Evolutionary conservation across 2,797 vertebrate species (phyloP), one percentile per base, ranked within the genome.

Genomic region (Silurus aristotelis): DNA sequence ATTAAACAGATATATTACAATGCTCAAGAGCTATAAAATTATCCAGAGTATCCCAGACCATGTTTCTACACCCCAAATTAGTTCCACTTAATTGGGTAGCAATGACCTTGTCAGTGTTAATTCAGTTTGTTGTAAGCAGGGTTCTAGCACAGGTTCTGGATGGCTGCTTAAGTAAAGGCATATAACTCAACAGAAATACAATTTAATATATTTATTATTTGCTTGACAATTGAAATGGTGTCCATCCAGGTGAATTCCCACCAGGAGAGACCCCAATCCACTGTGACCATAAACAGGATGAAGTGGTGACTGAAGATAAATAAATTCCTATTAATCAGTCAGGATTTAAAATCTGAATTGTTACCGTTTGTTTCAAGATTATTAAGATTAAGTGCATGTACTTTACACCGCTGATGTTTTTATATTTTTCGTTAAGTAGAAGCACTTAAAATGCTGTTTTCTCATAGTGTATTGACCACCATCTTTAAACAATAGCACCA

Each of bases 31-130:
- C 94, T 94, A 95, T 93, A 92, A 63, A 79, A 79, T 79, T 60
- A 63, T 63, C 60, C 77, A 19, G 60, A 79, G 38, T 64, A 64
- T 38, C 52, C 66, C n/a, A 58, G 80, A 82, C 95, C 38, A 79
- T 79, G 77, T 96, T 95, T 95, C 95, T 94, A 89, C 38, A 94
- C 60, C 94, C 92, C 95, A 94, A 95, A 97, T 98, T 97, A 97
- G 95, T 98, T 97, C 97, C 96, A 96, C 95, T 95, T 96, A 96
- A 95, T 90, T 97, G 95, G 93, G 88, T 96, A 93, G 94, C 96
- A 97, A 97, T 96, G 95, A 96, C 94, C 95, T 96, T 96, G 96
- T 97, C 96, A 97, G 93, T 85, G 87, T 91, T 96, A 94, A 96
- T 94, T 93, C 90, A 93, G 89, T 83, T 91, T 91, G 91, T 91